phyloP scores from a whole-genome alignment of 1,140 invertebrate species.

The Lutraria rhynchaena region DNA sequence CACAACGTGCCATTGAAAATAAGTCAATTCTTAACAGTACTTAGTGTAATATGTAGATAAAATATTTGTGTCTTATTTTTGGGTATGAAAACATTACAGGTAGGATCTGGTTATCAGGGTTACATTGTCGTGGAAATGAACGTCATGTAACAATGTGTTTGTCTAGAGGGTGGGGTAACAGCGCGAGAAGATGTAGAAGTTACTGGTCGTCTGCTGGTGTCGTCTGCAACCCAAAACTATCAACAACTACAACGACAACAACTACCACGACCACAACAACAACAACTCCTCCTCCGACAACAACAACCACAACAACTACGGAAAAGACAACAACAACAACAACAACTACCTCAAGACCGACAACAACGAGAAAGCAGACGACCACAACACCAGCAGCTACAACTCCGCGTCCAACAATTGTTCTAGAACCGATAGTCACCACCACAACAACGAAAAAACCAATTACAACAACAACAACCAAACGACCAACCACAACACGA shows the following conservation, averaged over 20 bases:
- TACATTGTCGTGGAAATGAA: constrained; percentile 54
- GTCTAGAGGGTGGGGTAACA: constrained; percentile 47
- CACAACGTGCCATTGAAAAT: neutral
- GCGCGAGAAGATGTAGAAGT: neutral
- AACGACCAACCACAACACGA: neutral
- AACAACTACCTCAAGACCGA: constrained; percentile 2
- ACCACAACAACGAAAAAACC: constrained; percentile 25
- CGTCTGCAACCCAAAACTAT: constrained; percentile 21
- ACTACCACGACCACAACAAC: neutral
- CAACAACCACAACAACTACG: constrained; percentile 1
- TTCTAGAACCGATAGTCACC: constrained; percentile 6
- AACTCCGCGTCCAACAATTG: neutral
- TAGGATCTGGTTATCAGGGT: constrained; percentile 50
- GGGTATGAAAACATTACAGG: too few species aligned
- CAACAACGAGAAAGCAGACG: neutral
- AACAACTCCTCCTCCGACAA: neutral
- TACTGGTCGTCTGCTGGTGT: constrained; percentile 50
- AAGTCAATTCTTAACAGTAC: neutral
- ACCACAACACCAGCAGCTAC: constrained; percentile 13
- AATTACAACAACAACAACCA: neutral
- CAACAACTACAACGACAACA: constrained; percentile 20
- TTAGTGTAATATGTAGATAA: neutral
- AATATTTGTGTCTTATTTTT: too few species aligned
- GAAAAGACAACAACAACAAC: constrained; percentile 3
- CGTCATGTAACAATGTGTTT: constrained; percentile 48